Base-by-base conservation (phyloP, 2,113 vertebrate genomes). In the Catagonus wagneri region DNA sequence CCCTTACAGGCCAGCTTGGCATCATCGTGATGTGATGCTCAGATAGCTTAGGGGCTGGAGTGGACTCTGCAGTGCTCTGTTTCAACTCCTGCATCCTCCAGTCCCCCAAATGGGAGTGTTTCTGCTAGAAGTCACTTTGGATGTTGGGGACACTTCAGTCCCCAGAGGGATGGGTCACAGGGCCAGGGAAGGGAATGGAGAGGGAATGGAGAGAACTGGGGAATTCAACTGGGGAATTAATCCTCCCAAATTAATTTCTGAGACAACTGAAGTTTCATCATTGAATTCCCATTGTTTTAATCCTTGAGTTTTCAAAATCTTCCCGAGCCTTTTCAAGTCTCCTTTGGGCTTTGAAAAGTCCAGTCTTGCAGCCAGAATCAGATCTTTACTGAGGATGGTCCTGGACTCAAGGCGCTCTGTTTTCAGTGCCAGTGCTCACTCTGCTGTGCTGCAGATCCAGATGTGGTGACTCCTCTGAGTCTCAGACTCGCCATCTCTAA, bases 181-280 rank as follows among this genome's bases (percentile, higher is more conserved):
- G 29, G 15, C 29, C 19, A 3, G 20, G 10, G n/a, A 58, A 17
- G 8, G n/a, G 0, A 12, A 56, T 0, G 2, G 0, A 52, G 61
- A 78, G 34, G 23, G 25, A 54, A 39, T 9, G 29, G 15, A 10
- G 3, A 27, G 32, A 78, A 66, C 23, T 17, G 16, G 32, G 17
- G 1, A 16, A 44, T 66, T 13, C 23, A 5, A 44, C 44, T 7
- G 54, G 27, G 52, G 29, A 5, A 32, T 44, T 44, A 44, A 44
- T 44, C 8, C 44, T 44, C 1, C 16, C 32, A 66, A 1, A 34
- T 63, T 60, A 69, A 68, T 92, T 74, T 66, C 65, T 80, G 56
- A 56, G 66, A 68, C 19, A 52, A 27, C 32, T 74, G 23, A n/a
- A 44, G 39, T 87, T 50, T 74, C 34, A 22, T 74, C 65, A 23